phyloP scores from a whole-genome alignment of 2,797 vertebrate species.

The Sebastes hubbsi region DNA sequence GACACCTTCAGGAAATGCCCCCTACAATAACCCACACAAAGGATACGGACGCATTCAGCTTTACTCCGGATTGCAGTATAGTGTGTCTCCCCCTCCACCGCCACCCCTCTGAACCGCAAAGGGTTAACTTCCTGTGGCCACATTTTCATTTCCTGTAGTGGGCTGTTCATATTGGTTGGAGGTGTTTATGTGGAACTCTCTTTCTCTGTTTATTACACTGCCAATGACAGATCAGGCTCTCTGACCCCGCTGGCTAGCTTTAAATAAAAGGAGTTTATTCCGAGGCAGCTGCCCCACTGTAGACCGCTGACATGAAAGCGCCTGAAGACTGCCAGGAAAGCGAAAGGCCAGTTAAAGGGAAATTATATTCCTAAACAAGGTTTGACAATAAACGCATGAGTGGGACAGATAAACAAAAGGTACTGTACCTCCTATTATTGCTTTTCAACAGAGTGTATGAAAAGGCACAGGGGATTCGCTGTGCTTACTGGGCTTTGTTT shows the following conservation, averaged over 20 bases:
- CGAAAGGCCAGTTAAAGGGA: slow-evolving; percentile 83
- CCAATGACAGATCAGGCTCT: slow-evolving; percentile 83
- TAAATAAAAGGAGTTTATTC: slow-evolving; percentile 85
- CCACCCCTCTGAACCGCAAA: slow-evolving; percentile 22
- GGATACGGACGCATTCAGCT: slow-evolving; percentile 43
- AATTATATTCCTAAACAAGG: slow-evolving; percentile 85
- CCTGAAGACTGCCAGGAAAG: slow-evolving; percentile 75
- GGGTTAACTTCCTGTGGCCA: slow-evolving; percentile 80
- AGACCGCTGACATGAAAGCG: slow-evolving; percentile 76
- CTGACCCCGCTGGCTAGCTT: slow-evolving; percentile 84
- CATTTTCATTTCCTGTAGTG: slow-evolving; percentile 86
- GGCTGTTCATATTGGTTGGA: slow-evolving; percentile 82
- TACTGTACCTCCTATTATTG: slow-evolving; percentile 78
- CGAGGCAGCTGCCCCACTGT: slow-evolving; percentile 65
- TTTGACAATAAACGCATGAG: slow-evolving; percentile 79
- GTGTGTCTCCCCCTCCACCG: not conserved
- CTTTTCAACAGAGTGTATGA: slow-evolving; percentile 74
- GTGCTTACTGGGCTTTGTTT: slow-evolving; percentile 61
- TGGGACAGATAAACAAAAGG: slow-evolving; percentile 80
- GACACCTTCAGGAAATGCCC: slow-evolving; percentile 65
- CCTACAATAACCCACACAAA: slow-evolving; percentile 63
- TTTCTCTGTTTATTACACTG: slow-evolving; percentile 85
- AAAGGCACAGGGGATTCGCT: slow-evolving; percentile 72
- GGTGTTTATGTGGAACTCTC: slow-evolving; percentile 83
- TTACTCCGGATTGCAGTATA: slow-evolving; percentile 10